phyloP scores from a whole-genome alignment of 2,888 invertebrate genomes.

The Hemistola chrysoprasaria region DNA sequence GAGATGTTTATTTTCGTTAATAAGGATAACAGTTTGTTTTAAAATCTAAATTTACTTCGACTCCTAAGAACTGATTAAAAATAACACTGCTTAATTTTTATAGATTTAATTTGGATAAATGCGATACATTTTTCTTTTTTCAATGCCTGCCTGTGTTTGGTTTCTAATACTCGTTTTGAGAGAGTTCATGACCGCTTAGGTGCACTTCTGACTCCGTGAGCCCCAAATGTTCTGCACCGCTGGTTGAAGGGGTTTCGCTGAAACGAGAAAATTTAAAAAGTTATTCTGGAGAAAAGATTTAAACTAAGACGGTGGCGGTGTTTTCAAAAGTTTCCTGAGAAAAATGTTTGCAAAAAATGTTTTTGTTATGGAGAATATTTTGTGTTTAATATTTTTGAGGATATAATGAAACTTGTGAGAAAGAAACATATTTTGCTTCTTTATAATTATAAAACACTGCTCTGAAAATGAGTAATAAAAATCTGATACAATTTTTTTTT shows the following conservation, averaged over 20 bases:
- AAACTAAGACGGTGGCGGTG: slow-evolving; percentile 7
- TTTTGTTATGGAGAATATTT: slow-evolving; percentile 10
- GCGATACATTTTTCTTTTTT: slow-evolving; percentile 26
- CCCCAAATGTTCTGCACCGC: slow-evolving; percentile 51
- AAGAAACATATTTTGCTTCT: slow-evolving; percentile 12
- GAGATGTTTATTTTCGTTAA: too few relatives aligned
- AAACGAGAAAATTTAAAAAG: slow-evolving; percentile 38
- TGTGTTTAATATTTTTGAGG: slow-evolving; percentile 8
- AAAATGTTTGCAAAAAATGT: slow-evolving; percentile 9
- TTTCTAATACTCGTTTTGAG: slow-evolving; percentile 37
- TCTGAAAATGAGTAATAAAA: too few relatives aligned
- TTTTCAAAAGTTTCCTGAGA: slow-evolving; percentile 14
- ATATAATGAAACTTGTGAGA: slow-evolving; percentile 13
- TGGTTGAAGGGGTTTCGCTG: slow-evolving; percentile 42
- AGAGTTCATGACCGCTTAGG: slow-evolving; percentile 52
- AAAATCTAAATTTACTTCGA: slow-evolving; percentile 10
- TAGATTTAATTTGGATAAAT: slow-evolving; percentile 20
- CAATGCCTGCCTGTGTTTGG: slow-evolving; percentile 21
- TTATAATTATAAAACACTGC: too few relatives aligned
- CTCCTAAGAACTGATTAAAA: slow-evolving; percentile 4
- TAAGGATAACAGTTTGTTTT: too few relatives aligned
- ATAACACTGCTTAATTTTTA: slow-evolving; percentile 21
- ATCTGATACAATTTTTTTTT: too few relatives aligned
- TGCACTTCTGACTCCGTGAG: slow-evolving; percentile 49
- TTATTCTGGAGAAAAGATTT: slow-evolving; percentile 21